A percentile compares a stretch with the other conserved stretches of the same genome.
These are phyloP conservation scores for Nesidiocoris tenuis DNA, from an alignment of 2,888 invertebrate genomes.

Conservation along the genomic window DNA sequence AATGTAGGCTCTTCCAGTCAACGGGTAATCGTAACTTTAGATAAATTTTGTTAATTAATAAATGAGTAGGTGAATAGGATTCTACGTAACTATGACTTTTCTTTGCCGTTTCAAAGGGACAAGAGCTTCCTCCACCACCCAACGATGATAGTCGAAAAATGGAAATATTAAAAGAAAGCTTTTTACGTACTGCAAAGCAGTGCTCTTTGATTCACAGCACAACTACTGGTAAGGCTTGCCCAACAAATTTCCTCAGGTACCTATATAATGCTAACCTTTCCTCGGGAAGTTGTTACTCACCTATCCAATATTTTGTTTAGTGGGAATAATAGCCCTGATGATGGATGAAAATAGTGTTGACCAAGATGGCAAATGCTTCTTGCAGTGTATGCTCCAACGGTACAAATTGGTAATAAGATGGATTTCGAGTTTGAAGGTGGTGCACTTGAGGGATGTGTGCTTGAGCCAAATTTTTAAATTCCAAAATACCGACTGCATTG, in stretches of 20 bases:
- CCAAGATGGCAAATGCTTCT: slow-evolving; percentile 19
- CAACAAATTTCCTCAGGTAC: not conserved
- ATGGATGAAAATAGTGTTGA: slow-evolving; percentile 11
- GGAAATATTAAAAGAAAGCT: slow-evolving; percentile 15
- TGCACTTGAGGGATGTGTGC: no score
- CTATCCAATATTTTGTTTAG: no score
- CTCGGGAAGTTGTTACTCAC: no score
- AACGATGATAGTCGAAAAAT: not conserved
- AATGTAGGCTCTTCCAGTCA: no score
- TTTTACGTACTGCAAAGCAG: slow-evolving; percentile 12
- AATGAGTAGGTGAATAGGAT: no score
- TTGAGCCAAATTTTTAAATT: no score
- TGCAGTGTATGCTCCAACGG: slow-evolving; percentile 30
- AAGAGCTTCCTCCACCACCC: slow-evolving; percentile 20
- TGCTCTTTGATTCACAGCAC: slow-evolving; percentile 25
- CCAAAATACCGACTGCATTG: no score
- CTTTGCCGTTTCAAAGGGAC: slow-evolving; percentile 7
- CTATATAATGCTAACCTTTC: not conserved
- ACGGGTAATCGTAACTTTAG: no score
- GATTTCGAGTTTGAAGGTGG: not conserved
- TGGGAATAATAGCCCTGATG: slow-evolving; percentile 7
- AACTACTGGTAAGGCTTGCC: slow-evolving; percentile 2
- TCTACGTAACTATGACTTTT: no score
- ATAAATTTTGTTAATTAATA: no score
- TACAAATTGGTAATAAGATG: slow-evolving; percentile 10